These are phyloP conservation scores for Lota lota DNA, from an alignment of 2,113 vertebrate species.

Conservation along the genomic window DNA sequence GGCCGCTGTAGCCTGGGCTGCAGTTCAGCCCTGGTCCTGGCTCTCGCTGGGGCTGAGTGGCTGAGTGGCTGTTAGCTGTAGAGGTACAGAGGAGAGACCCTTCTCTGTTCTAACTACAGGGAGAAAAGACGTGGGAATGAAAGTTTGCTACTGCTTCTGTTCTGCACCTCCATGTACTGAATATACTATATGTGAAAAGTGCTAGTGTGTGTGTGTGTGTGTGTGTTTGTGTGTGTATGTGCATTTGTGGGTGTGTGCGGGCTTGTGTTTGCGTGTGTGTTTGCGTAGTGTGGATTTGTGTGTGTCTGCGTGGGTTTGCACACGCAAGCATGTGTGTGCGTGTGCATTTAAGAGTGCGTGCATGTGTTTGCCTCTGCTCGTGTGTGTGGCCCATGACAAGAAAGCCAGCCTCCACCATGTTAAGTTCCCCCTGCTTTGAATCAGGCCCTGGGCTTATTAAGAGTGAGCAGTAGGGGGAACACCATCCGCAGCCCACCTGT, in stretches of 20 bases:
- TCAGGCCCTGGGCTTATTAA: constrained; percentile 57
- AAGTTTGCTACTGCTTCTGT: constrained; percentile 12
- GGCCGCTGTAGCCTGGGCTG: constrained; percentile 29
- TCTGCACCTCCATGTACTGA: not conserved
- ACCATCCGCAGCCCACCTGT: constrained; percentile 62
- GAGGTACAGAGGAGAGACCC: too few relatives aligned
- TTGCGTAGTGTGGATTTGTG: constrained; percentile 14
- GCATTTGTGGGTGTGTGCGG: constrained; percentile 8
- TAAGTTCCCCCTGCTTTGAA: constrained; percentile 65
- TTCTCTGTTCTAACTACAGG: too few relatives aligned
- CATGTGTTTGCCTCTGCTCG: constrained; percentile 6
- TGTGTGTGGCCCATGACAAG: constrained; percentile 63
- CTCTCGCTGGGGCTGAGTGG: not conserved
- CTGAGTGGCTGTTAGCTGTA: too few relatives aligned
- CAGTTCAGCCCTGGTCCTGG: not conserved
- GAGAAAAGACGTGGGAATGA: constrained; percentile 25
- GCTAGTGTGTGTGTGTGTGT: not conserved
- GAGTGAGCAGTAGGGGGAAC: constrained; percentile 59
- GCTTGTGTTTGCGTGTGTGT: constrained; percentile 35
- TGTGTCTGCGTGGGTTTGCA: not conserved
- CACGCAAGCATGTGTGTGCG: not conserved
- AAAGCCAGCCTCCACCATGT: constrained; percentile 69
- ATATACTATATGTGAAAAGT: not conserved
- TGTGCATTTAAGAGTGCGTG: constrained; percentile 8
- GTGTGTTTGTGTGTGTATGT: not conserved